A percentile compares a stretch with the other conserved stretches of the same genome.
Conservation (phyloP, 2,888 invertebrate species). For the Psococerastis gibbosa region DNA sequence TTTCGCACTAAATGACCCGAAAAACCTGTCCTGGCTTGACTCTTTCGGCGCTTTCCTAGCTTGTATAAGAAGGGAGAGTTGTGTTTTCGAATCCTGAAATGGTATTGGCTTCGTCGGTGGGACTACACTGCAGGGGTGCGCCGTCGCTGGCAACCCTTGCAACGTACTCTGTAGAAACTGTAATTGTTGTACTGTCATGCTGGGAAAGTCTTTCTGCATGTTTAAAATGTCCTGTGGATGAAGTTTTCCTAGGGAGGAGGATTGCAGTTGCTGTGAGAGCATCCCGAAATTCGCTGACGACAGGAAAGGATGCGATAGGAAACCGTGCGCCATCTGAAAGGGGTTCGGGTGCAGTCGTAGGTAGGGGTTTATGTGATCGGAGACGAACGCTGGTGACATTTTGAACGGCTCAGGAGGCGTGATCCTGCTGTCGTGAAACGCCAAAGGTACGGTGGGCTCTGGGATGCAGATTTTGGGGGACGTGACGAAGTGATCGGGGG, state of each 20-base stretch:
- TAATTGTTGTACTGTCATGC: constrained; percentile 3
- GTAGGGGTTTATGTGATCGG: constrained; percentile 5
- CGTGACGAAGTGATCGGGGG: not conserved
- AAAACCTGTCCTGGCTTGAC: not conserved
- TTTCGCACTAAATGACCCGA: not conserved
- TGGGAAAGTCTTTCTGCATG: constrained; percentile 1
- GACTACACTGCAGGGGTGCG: not conserved
- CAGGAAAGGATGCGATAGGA: constrained; percentile 1
- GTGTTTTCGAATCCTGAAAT: not conserved
- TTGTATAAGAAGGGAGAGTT: constrained; percentile 1
- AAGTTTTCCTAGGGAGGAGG: not conserved
- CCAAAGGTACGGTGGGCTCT: not conserved
- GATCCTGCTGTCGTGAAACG: constrained; percentile 6
- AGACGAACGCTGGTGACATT: not conserved
- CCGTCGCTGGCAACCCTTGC: not conserved
- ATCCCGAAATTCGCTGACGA: not conserved
- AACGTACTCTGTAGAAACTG: constrained; percentile 4
- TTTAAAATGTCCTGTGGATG: constrained; percentile 2
- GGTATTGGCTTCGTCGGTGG: not conserved
- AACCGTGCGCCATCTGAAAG: not conserved
- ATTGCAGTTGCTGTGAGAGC: constrained; percentile 1
- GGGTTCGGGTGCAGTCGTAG: not conserved
- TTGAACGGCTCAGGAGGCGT: constrained; percentile 7
- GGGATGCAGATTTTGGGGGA: not conserved
- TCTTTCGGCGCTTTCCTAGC: not conserved